Base-by-base conservation (phyloP, 2,797 vertebrate species). In the Alectoris magna region DNA sequence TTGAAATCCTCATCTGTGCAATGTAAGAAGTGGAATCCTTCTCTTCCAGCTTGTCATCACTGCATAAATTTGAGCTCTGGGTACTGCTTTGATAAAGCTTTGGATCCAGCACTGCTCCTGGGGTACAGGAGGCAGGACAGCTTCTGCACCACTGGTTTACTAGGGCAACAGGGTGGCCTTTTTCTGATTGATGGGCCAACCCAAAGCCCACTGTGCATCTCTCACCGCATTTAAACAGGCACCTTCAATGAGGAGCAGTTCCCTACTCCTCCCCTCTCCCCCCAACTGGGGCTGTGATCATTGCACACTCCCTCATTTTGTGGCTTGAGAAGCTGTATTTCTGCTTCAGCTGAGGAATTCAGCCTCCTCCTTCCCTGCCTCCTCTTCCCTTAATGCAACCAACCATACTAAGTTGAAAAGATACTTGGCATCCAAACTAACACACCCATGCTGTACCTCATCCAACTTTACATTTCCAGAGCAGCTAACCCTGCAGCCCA, bases 1-100 rank as follows among this genome's bases (percentile, higher is more conserved):
- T 94, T 93, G 87, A 92, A 95, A 89, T 94, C 55, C 38, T 93
- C 36, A 8, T 66, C 59, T 48, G 55, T 81, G 72, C 76, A 86
- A 22, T 43, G 38, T 60, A 84, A 93, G 84, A 87, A 84, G 63
- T 89, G 75, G 53, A 91, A 87, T 81, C 79, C 67, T 90, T 80
- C 44, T 87, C 78, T 63, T 83, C 36, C 55, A 80, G 19, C 58
- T 85, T 92, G 76, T 91, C 77, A 87, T 90, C 5, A 0, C 64
- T 27, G 70, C 43, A 73, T 68, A 84, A 76, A 84, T 53, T 38
- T 58, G 70, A 91, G 82, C n/a, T 90, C 39, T 79, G 62, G 55
- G 36, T 87, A 46, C 38, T 18, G 24, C 39, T 87, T 78, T 93
- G 66, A 75, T 89, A 85, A 90, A 23, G 26, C 34, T 82, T 77